A percentile compares a stretch with the other conserved stretches of the same genome.
These are phyloP conservation scores for Actenoides lindsayi DNA, from an alignment of 2,113 vertebrate species.

Conservation along the genomic window DNA sequence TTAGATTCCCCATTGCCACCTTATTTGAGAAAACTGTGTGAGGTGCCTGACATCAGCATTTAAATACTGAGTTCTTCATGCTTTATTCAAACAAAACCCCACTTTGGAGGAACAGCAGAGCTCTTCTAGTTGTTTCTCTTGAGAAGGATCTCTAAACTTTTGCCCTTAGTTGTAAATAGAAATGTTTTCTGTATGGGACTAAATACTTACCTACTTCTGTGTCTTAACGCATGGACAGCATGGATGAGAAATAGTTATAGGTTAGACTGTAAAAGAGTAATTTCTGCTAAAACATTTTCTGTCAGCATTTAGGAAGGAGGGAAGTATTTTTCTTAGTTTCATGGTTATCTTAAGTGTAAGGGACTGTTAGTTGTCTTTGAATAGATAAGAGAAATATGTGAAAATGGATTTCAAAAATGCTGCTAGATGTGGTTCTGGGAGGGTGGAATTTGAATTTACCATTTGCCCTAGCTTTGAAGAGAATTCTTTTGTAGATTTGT, in stretches of 20 bases:
- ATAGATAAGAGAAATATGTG: slow-evolving; percentile 67
- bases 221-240: background rate
- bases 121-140: background rate
- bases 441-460: slow-evolving; percentile 34
- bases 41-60: background rate
- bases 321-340: slow-evolving; percentile 40
- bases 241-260: slow-evolving; percentile 6
- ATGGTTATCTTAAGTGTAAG: slow-evolving; percentile 43
- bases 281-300: slow-evolving; percentile 33
- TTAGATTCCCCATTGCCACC: background rate
- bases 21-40: background rate
- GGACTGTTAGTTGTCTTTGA: slow-evolving; percentile 36
- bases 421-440: slow-evolving; percentile 33
- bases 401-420: slow-evolving; percentile 54
- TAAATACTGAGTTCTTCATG: background rate
- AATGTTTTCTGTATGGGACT: background rate
- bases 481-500: slow-evolving; percentile 11
- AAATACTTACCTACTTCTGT: background rate
- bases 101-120: background rate
- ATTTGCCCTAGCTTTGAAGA: slow-evolving; percentile 5
- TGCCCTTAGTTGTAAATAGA: slow-evolving; percentile 14
- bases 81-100: background rate
- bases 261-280: background rate
- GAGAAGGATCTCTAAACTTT: slow-evolving; percentile 25
- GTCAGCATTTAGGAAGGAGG: slow-evolving; percentile 39